A percentile compares a stretch with the other conserved stretches of the same genome.
phyloP scores from a whole-genome alignment of 2,113 vertebrate species.

The Megaceryle torquata region DNA sequence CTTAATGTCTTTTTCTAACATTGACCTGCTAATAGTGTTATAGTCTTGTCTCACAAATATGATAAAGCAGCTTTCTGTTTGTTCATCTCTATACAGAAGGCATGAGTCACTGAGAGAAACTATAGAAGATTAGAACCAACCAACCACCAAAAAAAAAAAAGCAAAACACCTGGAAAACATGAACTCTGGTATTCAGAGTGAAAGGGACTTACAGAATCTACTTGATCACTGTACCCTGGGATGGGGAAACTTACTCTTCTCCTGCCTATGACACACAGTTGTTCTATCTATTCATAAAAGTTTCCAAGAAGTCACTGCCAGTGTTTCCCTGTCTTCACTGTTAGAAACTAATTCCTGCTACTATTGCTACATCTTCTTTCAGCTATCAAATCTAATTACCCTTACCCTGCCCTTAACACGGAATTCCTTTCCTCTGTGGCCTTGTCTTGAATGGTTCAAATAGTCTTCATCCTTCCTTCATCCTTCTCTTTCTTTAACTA shows the following conservation, averaged over 20 bases:
- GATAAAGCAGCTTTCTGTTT: background rate
- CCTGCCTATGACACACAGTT: background rate
- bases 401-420: background rate
- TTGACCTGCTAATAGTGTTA: background rate
- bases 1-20: background rate
- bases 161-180: rapidly evolving
- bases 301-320: background rate
- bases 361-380: background rate
- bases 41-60: background rate
- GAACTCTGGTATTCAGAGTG: rapidly evolving
- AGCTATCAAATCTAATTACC: background rate
- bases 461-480: background rate
- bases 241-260: background rate
- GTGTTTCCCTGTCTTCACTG: background rate
- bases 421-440: background rate
- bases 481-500: background rate
- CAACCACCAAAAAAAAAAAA: background rate
- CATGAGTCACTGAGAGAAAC: background rate
- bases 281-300: background rate
- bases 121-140: background rate
- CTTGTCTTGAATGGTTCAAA: background rate
- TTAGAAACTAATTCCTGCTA: background rate
- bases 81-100: rapidly evolving
- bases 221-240: background rate
- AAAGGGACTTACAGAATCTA: background rate